These are phyloP conservation scores for Zonitis immaculata DNA, from an alignment of 2,888 invertebrate genomes.

Conservation along the genomic window DNA sequence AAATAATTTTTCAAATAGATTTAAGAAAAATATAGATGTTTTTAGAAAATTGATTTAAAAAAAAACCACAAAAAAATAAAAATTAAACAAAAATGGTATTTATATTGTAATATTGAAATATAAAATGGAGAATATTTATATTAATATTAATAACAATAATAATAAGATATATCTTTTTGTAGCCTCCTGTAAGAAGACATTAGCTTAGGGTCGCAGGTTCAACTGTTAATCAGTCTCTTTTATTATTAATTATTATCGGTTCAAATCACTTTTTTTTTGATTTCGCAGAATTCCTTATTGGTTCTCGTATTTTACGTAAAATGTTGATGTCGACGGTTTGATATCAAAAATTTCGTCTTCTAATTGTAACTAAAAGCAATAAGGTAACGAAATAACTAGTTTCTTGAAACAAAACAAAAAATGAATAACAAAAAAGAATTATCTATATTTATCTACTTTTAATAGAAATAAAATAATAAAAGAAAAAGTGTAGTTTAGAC, in stretches of 20 bases:
- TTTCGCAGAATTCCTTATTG: neutral
- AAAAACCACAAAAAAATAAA: conserved; percentile 2
- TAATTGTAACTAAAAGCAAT: conserved; percentile 51
- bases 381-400: conserved; percentile 48
- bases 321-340: conserved; percentile 3
- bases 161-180: conserved; percentile 49
- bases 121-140: conserved; percentile 46
- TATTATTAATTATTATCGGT: conserved; percentile 11
- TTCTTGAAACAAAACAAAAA: conserved; percentile 9
- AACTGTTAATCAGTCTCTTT: conserved; percentile 39
- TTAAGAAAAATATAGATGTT: conserved; percentile 47
- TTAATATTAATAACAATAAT: no score
- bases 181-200: conserved; percentile 50
- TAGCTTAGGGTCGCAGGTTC: conserved; percentile 49
- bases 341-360: conserved; percentile 48
- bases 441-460: conserved; percentile 44
- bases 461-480: conserved; percentile 24
- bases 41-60: conserved; percentile 41
- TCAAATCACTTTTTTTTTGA: neutral
- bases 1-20: conserved; percentile 48
- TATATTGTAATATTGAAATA: conserved; percentile 44
- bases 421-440: conserved; percentile 33
- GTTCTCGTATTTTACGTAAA: no score
- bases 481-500: conserved; percentile 28
- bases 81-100: conserved; percentile 41